Base-by-base conservation (phyloP, 2,888 invertebrate genomes). In the Tipula unca region DNA sequence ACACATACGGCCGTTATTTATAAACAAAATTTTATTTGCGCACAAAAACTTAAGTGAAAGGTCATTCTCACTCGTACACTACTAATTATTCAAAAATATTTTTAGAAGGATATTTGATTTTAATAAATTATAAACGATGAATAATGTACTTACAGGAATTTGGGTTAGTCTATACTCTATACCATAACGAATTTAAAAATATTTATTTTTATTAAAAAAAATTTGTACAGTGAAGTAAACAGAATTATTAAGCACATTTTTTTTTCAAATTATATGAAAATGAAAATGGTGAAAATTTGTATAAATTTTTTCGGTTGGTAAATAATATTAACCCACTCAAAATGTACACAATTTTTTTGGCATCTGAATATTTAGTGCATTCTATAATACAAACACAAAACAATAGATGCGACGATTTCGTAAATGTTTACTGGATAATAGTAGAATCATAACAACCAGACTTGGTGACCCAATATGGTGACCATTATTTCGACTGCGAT, bases 221-320 rank as follows among this genome's bases (percentile, higher is more conserved):
- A n/a, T 25, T 69, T 69, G 69, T 69, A 69, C 25, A 25, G 69
- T 17, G 69, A 25, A 69, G 69, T 69, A 69, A 69, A 69, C 69
- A 69, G n/a, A 69, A 69, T 69, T 69, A 69, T 69, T 69, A 69
- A 69, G 69, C 48, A 54, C 48, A 54, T 54, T 54, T 54, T 54
- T 54, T 54, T 6, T 54, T 20, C 48, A 54, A 54, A 25, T 25
- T 69, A 25, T 25, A 8, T 69, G 69, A 69, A 69, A 48, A 69
- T 69, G 20, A 69, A 69, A 69, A 69, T 69, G 69, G 69, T 69
- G 20, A 25, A 69, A 20, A 69, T 69, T 69, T 69, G 6, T 69
- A 69, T 69, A 69, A 25, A 10, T 69, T 48, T 32, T 69, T 25
- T 69, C 25, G 69, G 25, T 69, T 69, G 69, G 69, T 69, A 69